Evolutionary conservation across 2,797 vertebrate species (phyloP).

Genomic region (Smutsia temminckii): DNA sequence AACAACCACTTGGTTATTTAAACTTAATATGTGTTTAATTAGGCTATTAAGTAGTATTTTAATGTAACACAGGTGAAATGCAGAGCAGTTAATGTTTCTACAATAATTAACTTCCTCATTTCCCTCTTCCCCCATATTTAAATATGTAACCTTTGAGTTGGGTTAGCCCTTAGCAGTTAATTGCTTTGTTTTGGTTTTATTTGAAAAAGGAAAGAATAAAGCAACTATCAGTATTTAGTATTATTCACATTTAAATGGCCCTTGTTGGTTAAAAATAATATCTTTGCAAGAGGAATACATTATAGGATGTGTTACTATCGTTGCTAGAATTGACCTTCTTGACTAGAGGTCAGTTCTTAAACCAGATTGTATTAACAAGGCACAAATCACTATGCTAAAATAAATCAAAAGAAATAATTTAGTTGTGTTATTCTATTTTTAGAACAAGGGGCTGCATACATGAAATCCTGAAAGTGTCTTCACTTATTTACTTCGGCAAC

Average conservation of each 20-base stretch:
- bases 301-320: neutral
- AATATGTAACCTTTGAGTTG: slow-evolving; percentile 31
- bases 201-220: slow-evolving; percentile 53
- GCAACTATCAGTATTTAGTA: neutral
- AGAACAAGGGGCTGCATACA: neutral
- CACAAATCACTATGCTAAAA: neutral
- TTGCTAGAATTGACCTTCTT: neutral
- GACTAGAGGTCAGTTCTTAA: neutral
- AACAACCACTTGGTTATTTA: neutral
- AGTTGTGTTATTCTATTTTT: slow-evolving; percentile 11
- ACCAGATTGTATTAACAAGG: neutral
- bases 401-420: slow-evolving; percentile 8
- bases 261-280: slow-evolving; percentile 21
- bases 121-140: slow-evolving; percentile 10
- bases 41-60: slow-evolving; percentile 45
- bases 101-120: slow-evolving; percentile 18
- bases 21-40: slow-evolving; percentile 49
- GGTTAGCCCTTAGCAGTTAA: slow-evolving; percentile 48
- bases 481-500: neutral
- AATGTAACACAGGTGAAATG: slow-evolving; percentile 25
- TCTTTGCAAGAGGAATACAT: neutral
- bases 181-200: slow-evolving; percentile 52
- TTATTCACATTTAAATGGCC: slow-evolving; percentile 35
- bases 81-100: slow-evolving; percentile 41
- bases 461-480: neutral